Conservation (phyloP, 2,888 invertebrate genomes). For the Rhaphigaster nebulosa region DNA sequence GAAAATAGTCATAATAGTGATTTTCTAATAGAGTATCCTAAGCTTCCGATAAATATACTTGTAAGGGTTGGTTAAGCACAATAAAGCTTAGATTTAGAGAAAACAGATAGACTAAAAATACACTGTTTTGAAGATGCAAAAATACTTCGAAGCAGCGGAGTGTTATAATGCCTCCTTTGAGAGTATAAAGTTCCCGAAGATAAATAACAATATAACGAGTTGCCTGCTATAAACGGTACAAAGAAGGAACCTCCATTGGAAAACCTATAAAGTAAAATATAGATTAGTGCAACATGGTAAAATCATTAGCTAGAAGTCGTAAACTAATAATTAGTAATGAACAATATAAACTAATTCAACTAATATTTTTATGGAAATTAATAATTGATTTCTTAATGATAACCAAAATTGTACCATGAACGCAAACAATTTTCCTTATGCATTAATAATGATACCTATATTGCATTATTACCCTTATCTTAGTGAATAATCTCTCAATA, state of each 20-base stretch:
- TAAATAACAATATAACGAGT: not conserved
- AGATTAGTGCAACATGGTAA: not conserved
- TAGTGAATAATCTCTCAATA: too few species aligned
- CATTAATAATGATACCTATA: too few species aligned
- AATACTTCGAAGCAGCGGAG: not conserved
- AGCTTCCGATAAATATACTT: not conserved
- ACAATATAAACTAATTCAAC: not conserved
- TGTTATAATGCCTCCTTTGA: conserved; percentile 20
- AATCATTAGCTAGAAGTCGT: not conserved
- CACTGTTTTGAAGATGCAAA: not conserved
- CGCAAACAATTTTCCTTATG: too few species aligned
- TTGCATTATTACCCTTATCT: too few species aligned
- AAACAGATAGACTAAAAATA: conserved; percentile 2
- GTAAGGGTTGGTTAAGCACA: not conserved
- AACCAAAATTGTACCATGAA: too few species aligned
- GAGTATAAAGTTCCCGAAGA: not conserved
- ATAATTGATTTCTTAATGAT: too few species aligned
- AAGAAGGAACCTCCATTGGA: not conserved
- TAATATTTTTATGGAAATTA: not conserved
- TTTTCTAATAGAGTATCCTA: not conserved
- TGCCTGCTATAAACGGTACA: not conserved
- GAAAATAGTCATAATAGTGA: not conserved
- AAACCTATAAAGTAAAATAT: not conserved
- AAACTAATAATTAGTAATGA: not conserved
- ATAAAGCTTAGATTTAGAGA: not conserved